These are phyloP conservation scores for Aix galericulata DNA, from an alignment of 2,113 vertebrate species.

Conservation along the genomic window DNA sequence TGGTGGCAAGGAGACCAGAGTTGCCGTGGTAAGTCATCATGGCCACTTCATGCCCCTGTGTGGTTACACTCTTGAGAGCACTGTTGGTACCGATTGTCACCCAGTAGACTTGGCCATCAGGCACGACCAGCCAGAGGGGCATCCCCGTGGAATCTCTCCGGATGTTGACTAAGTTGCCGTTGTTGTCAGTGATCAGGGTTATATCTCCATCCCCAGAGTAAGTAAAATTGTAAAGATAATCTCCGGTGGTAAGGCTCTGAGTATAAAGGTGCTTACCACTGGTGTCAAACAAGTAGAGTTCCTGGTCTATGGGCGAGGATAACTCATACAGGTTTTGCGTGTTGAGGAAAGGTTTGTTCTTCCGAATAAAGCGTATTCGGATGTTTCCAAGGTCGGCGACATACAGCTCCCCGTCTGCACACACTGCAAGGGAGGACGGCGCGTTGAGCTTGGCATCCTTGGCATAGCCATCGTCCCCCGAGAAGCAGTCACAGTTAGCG, in stretches of 20 bases:
- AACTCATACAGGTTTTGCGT: slow-evolving; percentile 94
- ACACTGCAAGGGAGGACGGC: slow-evolving; percentile 91
- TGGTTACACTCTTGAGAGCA: slow-evolving; percentile 89
- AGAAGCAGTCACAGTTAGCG: slow-evolving; percentile 97
- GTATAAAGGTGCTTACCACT: slow-evolving; percentile 95
- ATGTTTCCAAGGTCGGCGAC: slow-evolving; percentile 95
- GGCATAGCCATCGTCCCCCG: slow-evolving; percentile 94
- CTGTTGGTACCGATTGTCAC: slow-evolving; percentile 96
- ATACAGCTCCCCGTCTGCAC: slow-evolving; percentile 92
- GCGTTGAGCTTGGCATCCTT: slow-evolving; percentile 94
- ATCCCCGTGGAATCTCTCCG: slow-evolving; percentile 91
- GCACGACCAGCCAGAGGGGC: slow-evolving; percentile 94
- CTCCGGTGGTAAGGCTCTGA: slow-evolving; percentile 94
- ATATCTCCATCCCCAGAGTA: slow-evolving; percentile 90
- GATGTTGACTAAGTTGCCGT: slow-evolving; percentile 89
- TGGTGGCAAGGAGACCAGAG: slow-evolving; percentile 93
- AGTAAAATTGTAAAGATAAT: slow-evolving; percentile 95
- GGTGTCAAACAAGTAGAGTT: slow-evolving; percentile 95
- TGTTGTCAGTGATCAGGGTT: slow-evolving; percentile 90
- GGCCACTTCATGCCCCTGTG: slow-evolving; percentile 92
- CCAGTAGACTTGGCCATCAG: slow-evolving; percentile 95
- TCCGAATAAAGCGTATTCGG: slow-evolving; percentile 92
- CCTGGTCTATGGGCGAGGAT: slow-evolving; percentile 93
- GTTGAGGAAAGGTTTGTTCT: slow-evolving; percentile 93
- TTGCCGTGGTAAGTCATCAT: slow-evolving; percentile 97